Percentiles rank a stretch among this genome's conserved stretches.
Evolutionary conservation across 2,888 invertebrate species (phyloP).

Genomic region (Phytoseiulus persimilis): DNA sequence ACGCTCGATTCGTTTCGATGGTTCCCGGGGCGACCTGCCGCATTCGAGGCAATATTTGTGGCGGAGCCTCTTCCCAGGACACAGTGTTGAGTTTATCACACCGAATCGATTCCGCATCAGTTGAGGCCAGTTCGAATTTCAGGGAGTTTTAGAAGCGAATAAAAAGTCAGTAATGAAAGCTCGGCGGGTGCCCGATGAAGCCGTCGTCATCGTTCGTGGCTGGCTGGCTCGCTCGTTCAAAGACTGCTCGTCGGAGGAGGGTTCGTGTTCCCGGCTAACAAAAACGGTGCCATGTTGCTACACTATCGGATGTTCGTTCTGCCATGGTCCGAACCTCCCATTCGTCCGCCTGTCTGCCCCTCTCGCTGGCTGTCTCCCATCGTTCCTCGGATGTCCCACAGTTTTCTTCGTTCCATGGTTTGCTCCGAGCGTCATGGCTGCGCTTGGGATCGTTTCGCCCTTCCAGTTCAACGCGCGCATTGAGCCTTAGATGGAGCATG

Average conservation of each 20-base stretch:
- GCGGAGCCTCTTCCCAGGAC: too few species aligned
- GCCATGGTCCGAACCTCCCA: neutral
- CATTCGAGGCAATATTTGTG: too few species aligned
- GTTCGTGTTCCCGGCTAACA: neutral
- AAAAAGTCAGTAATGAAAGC: slow-evolving; percentile 5
- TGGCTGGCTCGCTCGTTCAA: neutral
- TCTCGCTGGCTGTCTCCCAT: neutral
- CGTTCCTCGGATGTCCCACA: neutral
- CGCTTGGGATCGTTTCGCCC: neutral
- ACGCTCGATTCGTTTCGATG: too few species aligned
- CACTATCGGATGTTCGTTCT: neutral
- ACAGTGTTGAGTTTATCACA: neutral
- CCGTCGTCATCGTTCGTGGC: neutral
- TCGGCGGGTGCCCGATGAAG: neutral
- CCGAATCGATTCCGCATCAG: neutral
- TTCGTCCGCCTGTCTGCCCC: too few species aligned
- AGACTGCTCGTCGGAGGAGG: neutral
- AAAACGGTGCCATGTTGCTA: slow-evolving; percentile 5
- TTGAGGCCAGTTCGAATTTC: neutral
- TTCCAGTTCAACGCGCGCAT: slow-evolving; percentile 5
- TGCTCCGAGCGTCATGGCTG: neutral
- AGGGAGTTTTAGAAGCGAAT: neutral
- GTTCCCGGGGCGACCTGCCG: too few species aligned
- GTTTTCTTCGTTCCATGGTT: neutral
- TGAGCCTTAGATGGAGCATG: neutral